Conservation (phyloP, 1,140 invertebrate genomes). For the Tetragonula clypearis region DNA sequence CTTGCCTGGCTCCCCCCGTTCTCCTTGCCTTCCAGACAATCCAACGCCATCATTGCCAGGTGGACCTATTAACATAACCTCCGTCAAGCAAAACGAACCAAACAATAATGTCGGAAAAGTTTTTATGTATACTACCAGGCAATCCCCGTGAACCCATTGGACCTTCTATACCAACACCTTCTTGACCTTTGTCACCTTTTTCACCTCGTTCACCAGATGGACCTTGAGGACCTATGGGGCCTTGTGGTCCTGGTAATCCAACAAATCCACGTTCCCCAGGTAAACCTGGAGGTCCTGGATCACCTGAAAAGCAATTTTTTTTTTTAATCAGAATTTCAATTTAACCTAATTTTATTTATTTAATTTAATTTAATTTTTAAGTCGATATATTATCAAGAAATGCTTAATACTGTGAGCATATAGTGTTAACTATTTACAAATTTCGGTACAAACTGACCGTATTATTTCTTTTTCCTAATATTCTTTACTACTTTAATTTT, state of each 20-base stretch:
- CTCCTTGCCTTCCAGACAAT: conserved; percentile 83
- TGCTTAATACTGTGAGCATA: not conserved
- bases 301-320: conserved; percentile 71
- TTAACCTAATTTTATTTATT: not conserved
- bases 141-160: conserved; percentile 85
- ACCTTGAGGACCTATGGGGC: conserved; percentile 83
- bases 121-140: conserved; percentile 81
- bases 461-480: not conserved
- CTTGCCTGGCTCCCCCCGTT: conserved; percentile 85
- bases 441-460: not conserved
- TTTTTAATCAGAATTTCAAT: not conserved
- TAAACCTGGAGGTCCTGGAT: conserved; percentile 81
- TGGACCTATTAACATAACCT: conserved; percentile 78
- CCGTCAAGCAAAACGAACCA: not conserved
- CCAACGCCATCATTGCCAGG: conserved; percentile 85
- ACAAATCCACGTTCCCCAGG: conserved; percentile 85
- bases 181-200: conserved; percentile 87
- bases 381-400: not conserved
- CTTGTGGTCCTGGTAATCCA: conserved; percentile 85
- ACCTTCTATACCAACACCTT: conserved; percentile 87
- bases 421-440: not conserved
- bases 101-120: not conserved
- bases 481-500: not conserved
- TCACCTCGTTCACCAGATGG: conserved; percentile 86
- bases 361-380: not conserved